These are phyloP conservation scores for Barnardius zonarius DNA, from an alignment of 2,113 vertebrate genomes.

Conservation along the genomic window DNA sequence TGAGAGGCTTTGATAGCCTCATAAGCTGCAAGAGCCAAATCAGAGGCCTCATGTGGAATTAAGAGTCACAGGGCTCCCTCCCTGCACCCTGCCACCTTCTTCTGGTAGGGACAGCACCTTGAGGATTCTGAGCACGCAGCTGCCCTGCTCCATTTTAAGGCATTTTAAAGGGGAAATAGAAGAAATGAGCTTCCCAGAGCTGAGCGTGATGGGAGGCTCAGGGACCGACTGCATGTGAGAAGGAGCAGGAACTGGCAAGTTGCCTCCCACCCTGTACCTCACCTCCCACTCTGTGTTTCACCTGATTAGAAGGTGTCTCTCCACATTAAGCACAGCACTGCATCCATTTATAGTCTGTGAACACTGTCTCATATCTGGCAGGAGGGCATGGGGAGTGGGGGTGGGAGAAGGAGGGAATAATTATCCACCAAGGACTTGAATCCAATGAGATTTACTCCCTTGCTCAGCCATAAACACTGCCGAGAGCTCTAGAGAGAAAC, in stretches of 20 bases:
- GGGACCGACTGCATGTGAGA: neutral
- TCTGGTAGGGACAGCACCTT: neutral
- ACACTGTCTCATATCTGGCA: neutral
- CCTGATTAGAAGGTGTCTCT: neutral
- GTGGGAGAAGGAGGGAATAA: neutral
- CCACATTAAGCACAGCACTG: neutral
- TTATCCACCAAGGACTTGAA: constrained; percentile 2
- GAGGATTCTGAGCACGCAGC: constrained; percentile 29
- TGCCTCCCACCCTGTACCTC: neutral
- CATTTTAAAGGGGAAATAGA: constrained; percentile 33
- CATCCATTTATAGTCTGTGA: neutral
- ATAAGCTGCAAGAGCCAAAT: neutral
- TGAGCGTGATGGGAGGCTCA: neutral
- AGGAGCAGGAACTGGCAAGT: neutral
- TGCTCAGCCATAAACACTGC: neutral
- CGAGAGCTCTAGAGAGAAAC: constrained; percentile 12
- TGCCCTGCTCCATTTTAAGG: constrained; percentile 18
- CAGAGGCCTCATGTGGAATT: neutral
- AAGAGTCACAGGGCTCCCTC: neutral
- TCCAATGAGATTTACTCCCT: constrained; percentile 13
- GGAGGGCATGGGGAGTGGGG: neutral
- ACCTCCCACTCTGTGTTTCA: neutral
- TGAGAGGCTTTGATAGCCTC: constrained; percentile 23
- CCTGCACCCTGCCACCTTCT: neutral
- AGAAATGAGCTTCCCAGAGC: constrained; percentile 33